Evolutionary conservation across 2,888 invertebrate genomes (phyloP), one percentile per base, ranked within the genome.

Genomic region (Standfussiana lucernea): DNA sequence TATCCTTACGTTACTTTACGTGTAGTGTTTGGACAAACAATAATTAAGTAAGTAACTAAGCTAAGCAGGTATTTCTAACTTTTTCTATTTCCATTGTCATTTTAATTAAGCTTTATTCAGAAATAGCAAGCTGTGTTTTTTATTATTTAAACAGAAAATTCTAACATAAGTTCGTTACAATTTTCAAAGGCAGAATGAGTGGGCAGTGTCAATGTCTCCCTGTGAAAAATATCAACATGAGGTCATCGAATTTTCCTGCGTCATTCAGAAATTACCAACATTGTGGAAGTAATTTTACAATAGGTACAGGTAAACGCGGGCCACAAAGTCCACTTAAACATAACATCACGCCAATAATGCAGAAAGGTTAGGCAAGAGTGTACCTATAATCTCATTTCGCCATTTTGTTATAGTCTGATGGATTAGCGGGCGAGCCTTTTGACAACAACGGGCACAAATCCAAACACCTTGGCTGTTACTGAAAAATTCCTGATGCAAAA

Each of bases 191-290:
- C 42, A 79, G 37, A 66, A 61, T 37, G 21, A 15, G 68, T 81
- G 67, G 71, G 64, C 11, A 62, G 72, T 72, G 84, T 84, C 86
- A 86, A 86, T 68, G 84, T 50, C 64, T 75, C 45, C 72, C 35
- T 83, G 86, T 42, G 86, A 86, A 79, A 79, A 73, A 45, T 5
- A 7, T n/a, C 40, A 35, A n/a, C 50, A 67, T 75, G 72, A 79
- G 47, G 65, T 77, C 79, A 78, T 24, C 11, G 24, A 70, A 75
- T 67, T 86, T 84, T 75, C 45, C 69, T 53, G 66, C 53, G 13
- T 72, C 13, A 62, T 77, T 82, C 32, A 61, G 35, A 64, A 24
- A 47, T 24, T 24, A 21, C 40, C 5, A 64, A 50, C 15, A 69
- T 66, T 47, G 24, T 81, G 37, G 47, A 40, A 66, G 32, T 7